Base-by-base conservation (phyloP, 2,113 vertebrate species). In the Aepyceros melampus region DNA sequence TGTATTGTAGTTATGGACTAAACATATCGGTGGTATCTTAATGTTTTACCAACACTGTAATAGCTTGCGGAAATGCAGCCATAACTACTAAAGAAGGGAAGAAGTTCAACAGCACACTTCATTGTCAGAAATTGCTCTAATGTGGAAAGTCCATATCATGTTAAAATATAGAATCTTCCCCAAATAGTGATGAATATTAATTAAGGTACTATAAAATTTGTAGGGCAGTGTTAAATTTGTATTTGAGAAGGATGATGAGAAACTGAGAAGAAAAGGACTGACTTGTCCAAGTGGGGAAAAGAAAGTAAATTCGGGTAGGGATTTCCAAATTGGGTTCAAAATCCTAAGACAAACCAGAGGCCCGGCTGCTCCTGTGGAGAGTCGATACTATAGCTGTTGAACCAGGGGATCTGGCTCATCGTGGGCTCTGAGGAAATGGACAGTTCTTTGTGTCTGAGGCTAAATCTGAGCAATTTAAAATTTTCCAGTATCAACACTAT, bases 1-100 rank as follows among this genome's bases (percentile, higher is more conserved):
- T 97, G 92, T 89, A 58, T 95, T 89, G 71, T 43, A 76, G 21
- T 33, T 88, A 94, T 27, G 79, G 76, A 83, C 78, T 95, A 89
- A 93, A 81, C 67, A 60, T 67, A 88, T 64, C 67, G 25, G 43
- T 91, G 43, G 47, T 94, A 55, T 53, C 43, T 71, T 33, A 79
- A 36, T 87, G 23, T 85, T 95, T 89, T 90, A 40, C 25, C 43
- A 91, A 89, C 29, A 82, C 6, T 9, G 1, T 90, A 87, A 79
- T 25, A 89, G 14, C 62, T 95, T 94, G 17, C 82, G 96, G 89
- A 89, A 94, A 85, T 64, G 47, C 49, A 93, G 23, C 17, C 15
- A 8, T 71, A 86, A 64, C 36, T 91, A 31, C 36, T 83, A 45
- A 58, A 40, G 40, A 82, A 45, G 1, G 62, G 64, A 90, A 82